Base-by-base conservation (phyloP, 2,113 vertebrate species). In the Dissostichus mawsoni region DNA sequence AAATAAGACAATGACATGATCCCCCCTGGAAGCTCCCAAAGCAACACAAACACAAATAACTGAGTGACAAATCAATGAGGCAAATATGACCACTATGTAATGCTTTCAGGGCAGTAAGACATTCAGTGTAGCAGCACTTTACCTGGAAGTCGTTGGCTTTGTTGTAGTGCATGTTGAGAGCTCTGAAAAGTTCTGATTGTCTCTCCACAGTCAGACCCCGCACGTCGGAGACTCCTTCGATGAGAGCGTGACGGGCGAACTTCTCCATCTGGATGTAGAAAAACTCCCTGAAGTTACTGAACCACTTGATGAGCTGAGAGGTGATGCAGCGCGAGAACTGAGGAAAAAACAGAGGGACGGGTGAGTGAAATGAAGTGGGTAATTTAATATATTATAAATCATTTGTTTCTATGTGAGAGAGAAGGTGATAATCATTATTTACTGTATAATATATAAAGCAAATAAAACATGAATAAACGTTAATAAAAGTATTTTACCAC, bases 221-320 rank as follows among this genome's bases (percentile, higher is more conserved):
- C 9, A 90, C 71, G 0, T 96, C 92, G 2, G 75, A 70, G 23
- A 92, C 68, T 0, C 96, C 96, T 1, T 96, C 96, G 14, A 92
- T 67, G 73, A 97, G 82, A 1, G 96, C 96, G 53, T 96, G 96
- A 3, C 97, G 96, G 53, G 97, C 97, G 55, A 92, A 97, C 92
- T 97, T 98, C 90, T 98, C 97, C 95, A 97, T 97, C 91, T 98
- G 97, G 93, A 98, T 98, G 85, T 98, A 98, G 93, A 96, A 98
- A 84, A 97, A 98, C 93, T 98, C 97, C 1, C 97, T 95, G 88
- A 98, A 98, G 91, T 98, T 98, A 83, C 97, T 98, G 94, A 98
- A 98, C 97, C 97, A 98, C 83, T 98, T 98, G 94, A 97, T 97
- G 90, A 98, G 96, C 95, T 98, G 97, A 23, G 97, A 98, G 72